These are phyloP conservation scores for Anoncus sp. DNA, from an alignment of 2,888 invertebrate genomes.

Conservation along the genomic window DNA sequence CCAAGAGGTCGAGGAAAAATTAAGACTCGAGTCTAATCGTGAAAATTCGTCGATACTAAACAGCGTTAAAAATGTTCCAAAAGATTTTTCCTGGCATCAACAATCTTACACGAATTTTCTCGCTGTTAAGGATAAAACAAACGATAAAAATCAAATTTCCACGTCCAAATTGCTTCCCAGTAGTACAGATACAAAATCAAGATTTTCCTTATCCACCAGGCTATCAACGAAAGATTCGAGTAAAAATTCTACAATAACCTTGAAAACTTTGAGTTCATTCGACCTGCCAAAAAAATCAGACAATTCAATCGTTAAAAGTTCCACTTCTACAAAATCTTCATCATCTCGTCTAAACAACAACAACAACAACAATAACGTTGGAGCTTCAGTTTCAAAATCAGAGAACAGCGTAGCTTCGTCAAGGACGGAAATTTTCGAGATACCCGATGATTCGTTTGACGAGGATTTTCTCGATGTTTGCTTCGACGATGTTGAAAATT, in stretches of 20 bases:
- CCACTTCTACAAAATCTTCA: not conserved
- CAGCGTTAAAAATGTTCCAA: not conserved
- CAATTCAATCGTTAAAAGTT: not conserved
- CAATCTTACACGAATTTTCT: slow-evolving; percentile 38
- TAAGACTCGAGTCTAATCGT: slow-evolving; percentile 59
- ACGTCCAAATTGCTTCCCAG: not conserved
- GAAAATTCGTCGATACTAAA: slow-evolving; percentile 20
- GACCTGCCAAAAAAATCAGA: not conserved
- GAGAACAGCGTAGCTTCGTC: no score
- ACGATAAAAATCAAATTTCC: not conserved
- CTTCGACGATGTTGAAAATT: slow-evolving; percentile 64
- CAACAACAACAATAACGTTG: slow-evolving; percentile 2
- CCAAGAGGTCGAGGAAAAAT: slow-evolving; percentile 75
- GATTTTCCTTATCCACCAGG: not conserved
- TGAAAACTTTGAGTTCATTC: not conserved
- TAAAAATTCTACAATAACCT: slow-evolving; percentile 5
- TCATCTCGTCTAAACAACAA: slow-evolving; percentile 11
- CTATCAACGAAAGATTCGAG: not conserved
- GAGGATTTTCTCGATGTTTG: slow-evolving; percentile 74
- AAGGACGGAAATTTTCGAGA: slow-evolving; percentile 59
- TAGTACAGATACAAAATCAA: slow-evolving; percentile 3
- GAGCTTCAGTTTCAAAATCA: no score
- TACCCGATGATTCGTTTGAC: slow-evolving; percentile 76
- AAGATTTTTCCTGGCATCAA: slow-evolving; percentile 53
- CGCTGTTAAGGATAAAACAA: slow-evolving; percentile 30